These are phyloP conservation scores for Lumbricus terrestris DNA, from an alignment of 2,888 invertebrate genomes.

Conservation along the genomic window DNA sequence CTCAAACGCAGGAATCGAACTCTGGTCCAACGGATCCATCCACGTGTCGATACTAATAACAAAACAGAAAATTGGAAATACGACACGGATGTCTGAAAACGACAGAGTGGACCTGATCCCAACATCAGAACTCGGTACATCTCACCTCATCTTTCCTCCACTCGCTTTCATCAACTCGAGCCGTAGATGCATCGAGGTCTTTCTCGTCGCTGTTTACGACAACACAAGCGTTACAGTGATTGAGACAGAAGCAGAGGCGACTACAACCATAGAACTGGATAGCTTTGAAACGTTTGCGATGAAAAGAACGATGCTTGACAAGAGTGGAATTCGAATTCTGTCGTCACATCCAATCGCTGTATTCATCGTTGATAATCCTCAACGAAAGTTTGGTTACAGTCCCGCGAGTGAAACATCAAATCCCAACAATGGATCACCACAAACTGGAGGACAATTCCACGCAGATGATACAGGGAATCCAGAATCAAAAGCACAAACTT, in stretches of 20 bases:
- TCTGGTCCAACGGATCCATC: background rate
- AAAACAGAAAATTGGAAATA: background rate
- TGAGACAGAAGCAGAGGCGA: background rate
- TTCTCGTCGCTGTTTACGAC: background rate
- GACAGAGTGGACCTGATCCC: background rate
- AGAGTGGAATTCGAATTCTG: background rate
- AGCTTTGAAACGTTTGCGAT: background rate
- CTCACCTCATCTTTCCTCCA: background rate
- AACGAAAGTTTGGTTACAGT: too few relatives aligned
- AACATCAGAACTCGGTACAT: background rate
- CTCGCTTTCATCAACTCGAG: background rate
- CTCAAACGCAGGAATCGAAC: background rate
- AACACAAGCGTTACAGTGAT: background rate
- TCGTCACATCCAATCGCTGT: background rate
- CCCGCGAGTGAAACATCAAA: too few relatives aligned
- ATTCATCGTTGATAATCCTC: background rate
- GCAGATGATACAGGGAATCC: too few relatives aligned
- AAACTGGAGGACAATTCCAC: background rate
- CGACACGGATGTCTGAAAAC: background rate
- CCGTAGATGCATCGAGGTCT: background rate
- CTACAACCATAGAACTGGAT: background rate
- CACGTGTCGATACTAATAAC: background rate
- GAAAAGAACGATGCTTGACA: background rate
- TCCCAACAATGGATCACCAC: too few relatives aligned
- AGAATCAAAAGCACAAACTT: too few relatives aligned